Percentiles rank a stretch among this genome's conserved stretches.
phyloP scores from a whole-genome alignment of 2,797 vertebrate genomes.

The Etheostoma nigrum region DNA sequence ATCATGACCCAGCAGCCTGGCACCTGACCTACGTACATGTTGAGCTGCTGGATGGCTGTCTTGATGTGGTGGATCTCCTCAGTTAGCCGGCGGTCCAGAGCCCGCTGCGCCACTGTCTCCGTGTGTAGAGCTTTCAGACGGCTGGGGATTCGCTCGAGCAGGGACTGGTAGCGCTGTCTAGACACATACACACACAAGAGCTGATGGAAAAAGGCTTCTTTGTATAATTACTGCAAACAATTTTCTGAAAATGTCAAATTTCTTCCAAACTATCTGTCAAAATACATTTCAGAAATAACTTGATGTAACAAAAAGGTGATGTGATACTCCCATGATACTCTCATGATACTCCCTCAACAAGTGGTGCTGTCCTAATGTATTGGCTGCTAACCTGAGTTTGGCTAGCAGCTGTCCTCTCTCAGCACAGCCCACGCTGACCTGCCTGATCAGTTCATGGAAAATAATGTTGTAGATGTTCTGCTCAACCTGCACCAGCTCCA shows the following conservation, averaged over 20 bases:
- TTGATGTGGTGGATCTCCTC: constrained; percentile 89
- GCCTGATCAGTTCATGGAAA: constrained; percentile 93
- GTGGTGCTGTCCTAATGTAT: background rate
- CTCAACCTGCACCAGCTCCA: constrained; percentile 88
- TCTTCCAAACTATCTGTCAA: background rate
- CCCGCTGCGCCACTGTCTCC: constrained; percentile 86
- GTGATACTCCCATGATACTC: no score
- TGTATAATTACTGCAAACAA: background rate
- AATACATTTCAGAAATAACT: background rate
- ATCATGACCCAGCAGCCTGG: background rate
- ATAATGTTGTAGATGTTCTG: constrained; percentile 93
- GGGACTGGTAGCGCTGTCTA: constrained; percentile 88
- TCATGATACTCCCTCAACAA: background rate
- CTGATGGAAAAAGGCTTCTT: background rate
- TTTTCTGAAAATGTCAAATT: background rate
- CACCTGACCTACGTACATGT: constrained; percentile 82
- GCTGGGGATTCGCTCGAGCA: constrained; percentile 87
- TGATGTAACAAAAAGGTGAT: background rate
- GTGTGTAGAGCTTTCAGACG: constrained; percentile 88
- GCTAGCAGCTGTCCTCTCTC: constrained; percentile 93
- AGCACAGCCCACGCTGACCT: constrained; percentile 90
- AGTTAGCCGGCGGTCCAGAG: constrained; percentile 87
- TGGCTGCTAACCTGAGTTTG: constrained; percentile 88
- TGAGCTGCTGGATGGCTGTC: constrained; percentile 85
- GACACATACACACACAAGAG: constrained; percentile 25